phyloP scores from a whole-genome alignment of 2,113 vertebrate species.

The Sisor rabdophorus region DNA sequence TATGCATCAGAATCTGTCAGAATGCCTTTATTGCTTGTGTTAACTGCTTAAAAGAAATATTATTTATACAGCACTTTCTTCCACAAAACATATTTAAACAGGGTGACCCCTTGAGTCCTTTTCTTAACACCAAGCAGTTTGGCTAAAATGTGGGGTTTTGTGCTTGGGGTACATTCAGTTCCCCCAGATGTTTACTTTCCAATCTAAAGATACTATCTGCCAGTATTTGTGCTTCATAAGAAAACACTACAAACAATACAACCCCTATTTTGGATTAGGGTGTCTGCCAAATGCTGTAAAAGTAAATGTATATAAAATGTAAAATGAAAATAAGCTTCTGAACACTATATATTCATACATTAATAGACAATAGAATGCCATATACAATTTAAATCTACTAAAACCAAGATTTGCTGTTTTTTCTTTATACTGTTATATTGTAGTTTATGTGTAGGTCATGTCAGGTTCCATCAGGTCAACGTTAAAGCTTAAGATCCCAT shows the following conservation, averaged over 20 bases:
- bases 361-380: too few species aligned
- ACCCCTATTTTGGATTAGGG: too few species aligned
- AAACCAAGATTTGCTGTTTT: background rate
- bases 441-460: background rate
- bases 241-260: background rate
- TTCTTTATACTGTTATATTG: background rate
- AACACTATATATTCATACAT: too few species aligned
- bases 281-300: too few species aligned
- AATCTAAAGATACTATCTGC: slow-evolving; percentile 10
- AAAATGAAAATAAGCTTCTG: too few species aligned
- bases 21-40: background rate
- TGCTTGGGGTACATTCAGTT: background rate
- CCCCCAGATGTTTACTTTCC: background rate
- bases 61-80: background rate
- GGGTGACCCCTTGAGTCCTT: background rate
- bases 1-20: background rate
- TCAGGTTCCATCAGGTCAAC: background rate
- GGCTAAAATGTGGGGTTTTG: background rate
- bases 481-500: background rate
- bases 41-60: slow-evolving; percentile 5
- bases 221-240: background rate
- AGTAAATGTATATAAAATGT: too few species aligned
- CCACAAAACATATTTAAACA: too few species aligned
- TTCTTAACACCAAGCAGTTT: background rate
- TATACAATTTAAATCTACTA: background rate